Base-by-base conservation (phyloP, 2,888 invertebrate genomes). In the Latheticus oryzae region DNA sequence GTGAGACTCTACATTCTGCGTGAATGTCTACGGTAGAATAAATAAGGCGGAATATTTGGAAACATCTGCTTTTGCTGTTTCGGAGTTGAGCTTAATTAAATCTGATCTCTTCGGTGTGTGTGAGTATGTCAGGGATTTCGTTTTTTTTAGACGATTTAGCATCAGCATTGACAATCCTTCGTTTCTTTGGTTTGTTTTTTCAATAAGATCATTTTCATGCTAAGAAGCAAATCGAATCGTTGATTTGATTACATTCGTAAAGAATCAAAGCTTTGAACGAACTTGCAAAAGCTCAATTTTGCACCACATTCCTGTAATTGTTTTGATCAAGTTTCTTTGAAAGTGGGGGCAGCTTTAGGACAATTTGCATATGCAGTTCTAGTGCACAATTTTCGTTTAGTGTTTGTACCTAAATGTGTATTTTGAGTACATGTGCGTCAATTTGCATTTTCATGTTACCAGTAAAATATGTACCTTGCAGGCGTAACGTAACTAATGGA, bases 361-460 rank as follows among this genome's bases (percentile, higher is more conserved):
- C 17, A 35, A 35, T 35, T 35, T 35, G 35, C 35, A 35, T 35
- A 35, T 35, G 35, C 35, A 35, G 17, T 35, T 13, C n/a, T n/a
- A n/a, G n/a, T n/a, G n/a, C n/a, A n/a, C n/a, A n/a, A n/a, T n/a
- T n/a, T n/a, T n/a, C n/a, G n/a, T n/a, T n/a, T n/a, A n/a, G n/a
- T n/a, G n/a, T n/a, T n/a, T n/a, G n/a, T n/a, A n/a, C n/a, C n/a
- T n/a, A 38, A 30, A 45, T 32, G 45, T 19, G n/a, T n/a, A 28
- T 32, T 32, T 45, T 32, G 32, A 21, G 30, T n/a, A 12, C 9
- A 45, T 19, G 12, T 28, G 28, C 32, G 45, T 19, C 30, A 32
- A 45, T 45, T 45, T 45, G 28, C 45, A 45, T 32, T 45, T 45
- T 45, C 21, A 30, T 19, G 11, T 45, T 40, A 21, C 7, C 12